phyloP scores from a whole-genome alignment of 2,113 vertebrate genomes.

The Oceanites oceanicus region DNA sequence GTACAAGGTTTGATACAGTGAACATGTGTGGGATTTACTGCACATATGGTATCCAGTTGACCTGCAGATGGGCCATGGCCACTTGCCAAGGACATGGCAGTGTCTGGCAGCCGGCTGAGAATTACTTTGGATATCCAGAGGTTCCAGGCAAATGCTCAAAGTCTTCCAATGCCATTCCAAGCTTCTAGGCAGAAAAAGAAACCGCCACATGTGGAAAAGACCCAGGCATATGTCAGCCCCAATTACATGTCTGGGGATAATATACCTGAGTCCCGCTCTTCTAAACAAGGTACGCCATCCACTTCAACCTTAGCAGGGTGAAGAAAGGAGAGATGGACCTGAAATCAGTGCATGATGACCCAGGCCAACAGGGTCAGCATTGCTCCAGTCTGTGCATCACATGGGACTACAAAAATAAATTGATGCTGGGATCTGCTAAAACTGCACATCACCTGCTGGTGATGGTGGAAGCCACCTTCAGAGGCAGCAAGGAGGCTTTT shows the following conservation, averaged over 20 bases:
- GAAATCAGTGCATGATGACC: not conserved
- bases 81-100: not conserved
- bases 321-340: not conserved
- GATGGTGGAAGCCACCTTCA: not conserved
- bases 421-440: not conserved
- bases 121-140: not conserved
- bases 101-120: not conserved
- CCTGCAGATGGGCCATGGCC: not conserved
- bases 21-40: not conserved
- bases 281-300: not conserved
- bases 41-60: not conserved
- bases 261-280: not conserved
- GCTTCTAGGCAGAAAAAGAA: not conserved
- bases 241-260: not conserved
- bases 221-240: not conserved
- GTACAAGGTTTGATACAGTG: not conserved
- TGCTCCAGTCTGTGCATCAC: not conserved
- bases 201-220: not conserved
- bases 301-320: not conserved
- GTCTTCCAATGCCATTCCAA: not conserved
- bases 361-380: not conserved
- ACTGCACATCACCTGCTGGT: not conserved
- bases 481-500: not conserved
- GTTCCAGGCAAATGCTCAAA: not conserved
- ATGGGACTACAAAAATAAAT: not conserved